These are phyloP conservation scores for Tragopan temminckii DNA, from an alignment of 2,797 vertebrate species.

Conservation along the genomic window DNA sequence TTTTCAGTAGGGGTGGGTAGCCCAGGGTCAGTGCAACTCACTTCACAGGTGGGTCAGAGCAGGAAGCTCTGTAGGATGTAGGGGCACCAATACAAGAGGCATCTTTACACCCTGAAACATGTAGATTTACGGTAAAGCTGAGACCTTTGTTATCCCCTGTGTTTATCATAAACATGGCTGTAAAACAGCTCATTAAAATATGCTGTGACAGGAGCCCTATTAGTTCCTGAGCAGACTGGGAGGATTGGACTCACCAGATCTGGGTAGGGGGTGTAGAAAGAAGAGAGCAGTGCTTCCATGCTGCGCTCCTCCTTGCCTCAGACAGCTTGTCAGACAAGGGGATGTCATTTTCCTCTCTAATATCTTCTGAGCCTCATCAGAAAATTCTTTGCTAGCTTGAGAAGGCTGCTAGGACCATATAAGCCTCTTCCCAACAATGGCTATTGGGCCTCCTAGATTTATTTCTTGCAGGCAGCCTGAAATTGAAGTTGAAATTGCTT, in stretches of 20 bases:
- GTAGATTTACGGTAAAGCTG: not conserved
- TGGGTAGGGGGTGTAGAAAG: not conserved
- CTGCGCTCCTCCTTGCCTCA: not conserved
- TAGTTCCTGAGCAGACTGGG: not conserved
- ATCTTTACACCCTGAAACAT: not conserved
- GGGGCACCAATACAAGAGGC: not conserved
- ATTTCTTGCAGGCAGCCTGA: not conserved
- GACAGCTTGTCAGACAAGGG: not conserved
- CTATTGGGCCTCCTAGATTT: not conserved
- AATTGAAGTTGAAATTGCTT: not conserved
- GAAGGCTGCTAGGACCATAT: not conserved
- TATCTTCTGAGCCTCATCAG: not conserved
- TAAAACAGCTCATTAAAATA: slow-evolving; percentile 13
- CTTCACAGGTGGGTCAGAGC: not conserved
- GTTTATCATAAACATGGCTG: not conserved
- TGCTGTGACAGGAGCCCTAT: not conserved
- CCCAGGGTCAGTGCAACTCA: accelerated
- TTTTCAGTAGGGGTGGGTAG: not conserved
- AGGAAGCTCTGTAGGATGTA: not conserved
- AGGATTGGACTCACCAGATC: not conserved
- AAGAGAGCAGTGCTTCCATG: not conserved
- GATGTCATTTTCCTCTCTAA: not conserved
- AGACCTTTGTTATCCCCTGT: not conserved
- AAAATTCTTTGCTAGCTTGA: not conserved
- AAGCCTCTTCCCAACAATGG: not conserved